Percentiles rank a stretch among this genome's conserved stretches.
Conservation (phyloP, 2,888 invertebrate species). For the Euspilapteryx auroguttella region DNA sequence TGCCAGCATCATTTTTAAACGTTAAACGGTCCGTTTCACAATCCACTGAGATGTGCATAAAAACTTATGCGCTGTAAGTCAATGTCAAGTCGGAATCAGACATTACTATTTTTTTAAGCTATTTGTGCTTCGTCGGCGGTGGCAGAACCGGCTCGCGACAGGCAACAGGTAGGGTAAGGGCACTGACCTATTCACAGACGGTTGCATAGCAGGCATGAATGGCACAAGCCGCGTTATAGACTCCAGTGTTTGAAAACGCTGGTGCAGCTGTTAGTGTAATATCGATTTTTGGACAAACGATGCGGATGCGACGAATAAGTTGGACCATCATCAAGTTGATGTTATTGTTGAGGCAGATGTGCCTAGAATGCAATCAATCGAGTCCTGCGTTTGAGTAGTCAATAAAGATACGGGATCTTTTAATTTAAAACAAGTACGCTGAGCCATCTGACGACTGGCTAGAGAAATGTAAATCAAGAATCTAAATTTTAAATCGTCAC, state of each 20-base stretch:
- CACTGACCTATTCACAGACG: slow-evolving; percentile 48
- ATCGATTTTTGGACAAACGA: slow-evolving; percentile 12
- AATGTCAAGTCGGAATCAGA: slow-evolving; percentile 2
- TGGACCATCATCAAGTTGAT: too few species aligned
- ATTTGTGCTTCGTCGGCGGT: slow-evolving; percentile 2
- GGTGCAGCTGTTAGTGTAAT: slow-evolving; percentile 15
- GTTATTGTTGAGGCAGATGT: too few species aligned
- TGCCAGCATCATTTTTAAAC: too few species aligned
- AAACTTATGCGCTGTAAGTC: slow-evolving; percentile 1
- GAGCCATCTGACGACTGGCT: too few species aligned
- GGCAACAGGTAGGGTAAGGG: slow-evolving; percentile 54
- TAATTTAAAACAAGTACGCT: too few species aligned
- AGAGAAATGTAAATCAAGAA: too few species aligned
- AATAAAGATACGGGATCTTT: too few species aligned
- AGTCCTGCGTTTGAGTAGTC: too few species aligned
- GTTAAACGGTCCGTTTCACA: too few species aligned
- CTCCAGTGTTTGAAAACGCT: slow-evolving; percentile 3
- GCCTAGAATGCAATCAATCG: too few species aligned
- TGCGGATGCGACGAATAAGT: too few species aligned
- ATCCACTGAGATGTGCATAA: not conserved
- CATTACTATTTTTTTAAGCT: slow-evolving; percentile 4
- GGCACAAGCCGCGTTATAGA: slow-evolving; percentile 1
- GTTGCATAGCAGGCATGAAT: slow-evolving; percentile 15
- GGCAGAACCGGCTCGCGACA: slow-evolving; percentile 39
- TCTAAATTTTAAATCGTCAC: not conserved